These are phyloP conservation scores for Meiosimyza decipiens DNA, from an alignment of 2,888 invertebrate species.

Conservation along the genomic window DNA sequence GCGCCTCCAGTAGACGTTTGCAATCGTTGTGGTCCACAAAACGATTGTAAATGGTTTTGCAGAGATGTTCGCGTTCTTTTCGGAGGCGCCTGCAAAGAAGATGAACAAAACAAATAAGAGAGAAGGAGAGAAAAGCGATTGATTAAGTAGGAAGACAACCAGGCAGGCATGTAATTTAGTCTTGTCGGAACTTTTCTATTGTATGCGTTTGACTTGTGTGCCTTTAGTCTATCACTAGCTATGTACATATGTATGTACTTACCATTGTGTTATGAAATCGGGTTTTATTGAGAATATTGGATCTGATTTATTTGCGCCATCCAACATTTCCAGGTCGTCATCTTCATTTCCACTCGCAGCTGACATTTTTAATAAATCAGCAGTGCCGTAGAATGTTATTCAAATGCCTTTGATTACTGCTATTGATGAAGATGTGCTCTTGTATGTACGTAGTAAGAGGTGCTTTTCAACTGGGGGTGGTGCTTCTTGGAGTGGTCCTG, in stretches of 20 bases:
- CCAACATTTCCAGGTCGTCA: conserved; percentile 67
- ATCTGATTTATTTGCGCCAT: conserved; percentile 72
- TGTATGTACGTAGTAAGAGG: background rate
- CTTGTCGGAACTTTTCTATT: background rate
- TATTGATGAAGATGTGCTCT: background rate
- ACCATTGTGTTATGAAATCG: conserved; percentile 83
- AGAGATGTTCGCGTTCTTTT: conserved; percentile 79
- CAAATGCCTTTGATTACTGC: background rate
- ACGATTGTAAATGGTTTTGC: conserved; percentile 75
- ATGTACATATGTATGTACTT: conserved; percentile 57
- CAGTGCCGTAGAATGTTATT: background rate
- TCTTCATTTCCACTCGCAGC: conserved; percentile 43
- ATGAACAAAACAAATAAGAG: background rate
- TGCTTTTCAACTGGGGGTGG: conserved; percentile 14
- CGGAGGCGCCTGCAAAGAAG: conserved; percentile 74
- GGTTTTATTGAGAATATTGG: conserved; percentile 81
- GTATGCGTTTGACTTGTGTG: background rate
- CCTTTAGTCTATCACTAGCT: background rate
- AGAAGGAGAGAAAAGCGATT: background rate
- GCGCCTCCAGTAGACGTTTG: conserved; percentile 69
- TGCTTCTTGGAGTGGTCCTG: background rate
- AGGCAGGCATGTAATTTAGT: background rate
- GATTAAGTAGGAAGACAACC: background rate
- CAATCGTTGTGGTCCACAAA: conserved; percentile 73
- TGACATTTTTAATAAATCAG: conserved; percentile 40